Base-by-base conservation (phyloP, 2,888 invertebrate genomes). In the Graphium colonna region DNA sequence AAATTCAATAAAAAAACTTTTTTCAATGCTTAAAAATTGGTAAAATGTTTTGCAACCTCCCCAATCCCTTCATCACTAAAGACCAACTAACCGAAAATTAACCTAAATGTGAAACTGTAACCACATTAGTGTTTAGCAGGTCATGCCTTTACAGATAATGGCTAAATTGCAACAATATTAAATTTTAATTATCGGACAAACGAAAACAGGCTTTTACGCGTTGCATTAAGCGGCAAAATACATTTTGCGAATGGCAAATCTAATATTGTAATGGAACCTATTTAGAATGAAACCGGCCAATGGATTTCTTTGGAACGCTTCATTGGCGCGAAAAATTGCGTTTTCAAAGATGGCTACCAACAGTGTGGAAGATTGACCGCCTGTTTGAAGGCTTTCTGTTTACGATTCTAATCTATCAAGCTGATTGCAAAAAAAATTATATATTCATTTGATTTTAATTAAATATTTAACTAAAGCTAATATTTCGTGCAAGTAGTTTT, bases 291-390 rank as follows among this genome's bases (percentile, higher is more conserved):
- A 60, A 31, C 62, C 71, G 71, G 68, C 71, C 74, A 79, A 75
- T 79, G 82, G 84, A 82, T 83, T 84, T 87, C 82, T 83, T 86
- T 79, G 73, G 70, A 79, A 73, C 81, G 85, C 79, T 86, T 77
- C 79, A 75, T 67, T 87, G 84, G 73, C 66, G 79, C 79, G 84
- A 81, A 79, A 79, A 86, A 84, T 82, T 83, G 79, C 73, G 75
- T 82, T 84, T 86, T 82, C 79, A 82, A 82, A 80, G 38, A 59
- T 56, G 53, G 69, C 68, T 70, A 61, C 65, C 65, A 65, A 66
- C 64, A 58, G 65, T 69, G 66, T 69, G 65, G 67, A 72, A 73
- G 68, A 73, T 69, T 72, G 65, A 61, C 57, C 63, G 62, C 60
- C 55, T 58, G 13, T 4, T 36, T n/a, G n/a, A 36, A n/a, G 3